These are phyloP conservation scores for Homarus americanus DNA, from an alignment of 1,140 invertebrate species.

Conservation along the genomic window DNA sequence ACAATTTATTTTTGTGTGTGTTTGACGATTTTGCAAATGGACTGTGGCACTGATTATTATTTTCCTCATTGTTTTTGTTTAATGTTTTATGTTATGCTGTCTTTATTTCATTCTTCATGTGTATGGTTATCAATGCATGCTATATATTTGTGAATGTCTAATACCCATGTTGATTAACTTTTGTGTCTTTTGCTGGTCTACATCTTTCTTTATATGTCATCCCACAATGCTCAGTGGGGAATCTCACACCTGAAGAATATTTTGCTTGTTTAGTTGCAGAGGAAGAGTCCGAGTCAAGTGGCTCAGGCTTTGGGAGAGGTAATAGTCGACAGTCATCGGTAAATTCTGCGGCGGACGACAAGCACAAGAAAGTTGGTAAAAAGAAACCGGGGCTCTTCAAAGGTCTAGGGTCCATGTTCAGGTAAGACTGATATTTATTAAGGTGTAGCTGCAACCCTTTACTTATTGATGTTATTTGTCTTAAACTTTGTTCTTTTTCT, in stretches of 20 bases:
- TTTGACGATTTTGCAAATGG: neutral
- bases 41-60: too few relatives aligned
- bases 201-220: too few relatives aligned
- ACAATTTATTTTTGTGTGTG: neutral
- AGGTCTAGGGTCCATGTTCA: conserved; percentile 89
- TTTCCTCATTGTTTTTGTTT: too few relatives aligned
- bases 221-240: neutral
- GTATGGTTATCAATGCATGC: too few relatives aligned
- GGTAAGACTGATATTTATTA: too few relatives aligned
- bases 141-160: neutral
- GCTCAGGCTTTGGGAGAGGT: conserved; percentile 83
- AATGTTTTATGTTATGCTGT: too few relatives aligned
- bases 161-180: neutral
- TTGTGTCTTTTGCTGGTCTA: neutral
- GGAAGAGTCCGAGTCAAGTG: conserved; percentile 80
- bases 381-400: conserved; percentile 86
- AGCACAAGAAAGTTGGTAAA: conserved; percentile 81
- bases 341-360: conserved; percentile 83
- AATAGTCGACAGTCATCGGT: conserved; percentile 85
- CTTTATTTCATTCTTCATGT: too few relatives aligned
- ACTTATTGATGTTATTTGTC: too few relatives aligned
- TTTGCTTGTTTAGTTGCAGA: conserved; percentile 79
- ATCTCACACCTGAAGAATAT: conserved; percentile 1
- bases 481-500: too few relatives aligned
- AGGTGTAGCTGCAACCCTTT: too few relatives aligned